A percentile compares a stretch with the other conserved stretches of the same genome.
These are phyloP conservation scores for Pogonophryne albipinna DNA, from an alignment of 2,797 vertebrate species.

Conservation along the genomic window DNA sequence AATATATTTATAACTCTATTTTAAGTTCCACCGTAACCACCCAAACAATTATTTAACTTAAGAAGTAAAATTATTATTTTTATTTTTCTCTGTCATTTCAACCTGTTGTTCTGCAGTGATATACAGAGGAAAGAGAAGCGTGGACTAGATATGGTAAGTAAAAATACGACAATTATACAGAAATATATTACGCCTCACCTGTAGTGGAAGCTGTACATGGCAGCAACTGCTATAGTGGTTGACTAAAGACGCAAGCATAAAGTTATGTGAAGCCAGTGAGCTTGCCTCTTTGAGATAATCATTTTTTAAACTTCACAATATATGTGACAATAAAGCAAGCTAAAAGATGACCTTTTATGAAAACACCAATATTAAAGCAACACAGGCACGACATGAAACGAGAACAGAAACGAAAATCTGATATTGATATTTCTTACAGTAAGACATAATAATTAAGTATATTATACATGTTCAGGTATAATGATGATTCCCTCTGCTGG, in stretches of 20 bases:
- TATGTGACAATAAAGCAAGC: not conserved
- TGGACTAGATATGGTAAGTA: conserved; percentile 75
- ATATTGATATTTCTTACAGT: not conserved
- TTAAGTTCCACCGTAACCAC: not conserved
- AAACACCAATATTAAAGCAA: conserved; percentile 1
- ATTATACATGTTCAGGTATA: too few species aligned
- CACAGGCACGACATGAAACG: not conserved
- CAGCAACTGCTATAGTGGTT: not conserved
- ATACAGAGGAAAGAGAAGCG: conserved; percentile 91
- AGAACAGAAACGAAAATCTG: not conserved
- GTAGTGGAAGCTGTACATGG: not conserved
- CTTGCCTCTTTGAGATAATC: not conserved
- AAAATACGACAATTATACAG: not conserved
- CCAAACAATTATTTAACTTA: not conserved
- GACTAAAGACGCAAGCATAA: not conserved
- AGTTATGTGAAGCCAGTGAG: not conserved
- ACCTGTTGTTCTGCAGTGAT: conserved; percentile 85
- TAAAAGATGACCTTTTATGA: not conserved
- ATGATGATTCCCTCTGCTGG: conserved; percentile 16
- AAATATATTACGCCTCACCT: not conserved
- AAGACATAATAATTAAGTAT: too few species aligned
- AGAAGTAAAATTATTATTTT: accelerated
- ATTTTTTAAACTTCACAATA: not conserved
- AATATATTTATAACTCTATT: not conserved
- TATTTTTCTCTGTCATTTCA: conserved; percentile 12